phyloP scores from a whole-genome alignment of 37 sponge, comb jelly and placozoan species.

The Spongilla lacustris region DNA sequence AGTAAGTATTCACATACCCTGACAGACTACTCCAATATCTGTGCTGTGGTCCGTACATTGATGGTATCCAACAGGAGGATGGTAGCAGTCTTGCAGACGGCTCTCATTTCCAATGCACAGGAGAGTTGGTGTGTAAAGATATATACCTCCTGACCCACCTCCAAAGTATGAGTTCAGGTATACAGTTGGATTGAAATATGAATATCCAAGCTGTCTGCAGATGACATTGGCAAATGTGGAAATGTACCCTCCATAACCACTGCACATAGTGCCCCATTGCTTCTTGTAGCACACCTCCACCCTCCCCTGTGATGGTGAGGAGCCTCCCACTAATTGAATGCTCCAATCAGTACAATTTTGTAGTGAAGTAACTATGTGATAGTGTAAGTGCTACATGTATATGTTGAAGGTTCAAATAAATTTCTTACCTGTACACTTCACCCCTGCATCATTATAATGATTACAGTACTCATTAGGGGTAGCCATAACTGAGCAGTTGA shows the following conservation, averaged over 20 bases:
- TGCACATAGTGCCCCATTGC: not conserved
- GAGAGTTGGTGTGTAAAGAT: not conserved
- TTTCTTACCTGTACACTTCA: not conserved
- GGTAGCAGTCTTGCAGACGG: not conserved
- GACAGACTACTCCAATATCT: not conserved
- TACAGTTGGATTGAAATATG: not conserved
- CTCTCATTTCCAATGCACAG: not conserved
- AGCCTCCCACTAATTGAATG: not conserved
- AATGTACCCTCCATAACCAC: not conserved
- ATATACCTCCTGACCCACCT: not conserved
- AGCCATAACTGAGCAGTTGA: not conserved
- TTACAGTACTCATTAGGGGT: not conserved
- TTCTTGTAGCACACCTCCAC: not conserved
- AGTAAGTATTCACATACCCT: not conserved
- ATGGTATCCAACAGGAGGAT: not conserved
- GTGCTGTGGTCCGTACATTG: not conserved
- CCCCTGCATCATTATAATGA: conserved; percentile 7
- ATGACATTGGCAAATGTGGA: not conserved
- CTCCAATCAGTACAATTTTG: not conserved
- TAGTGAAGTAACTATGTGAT: not conserved
- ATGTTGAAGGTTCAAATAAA: not conserved
- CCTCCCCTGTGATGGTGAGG: not conserved
- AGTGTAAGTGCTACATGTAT: no score
- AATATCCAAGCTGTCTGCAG: not conserved
- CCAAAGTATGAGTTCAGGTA: not conserved